Conservation (phyloP, 2,888 invertebrate genomes). For the Sepiola atlantica region DNA sequence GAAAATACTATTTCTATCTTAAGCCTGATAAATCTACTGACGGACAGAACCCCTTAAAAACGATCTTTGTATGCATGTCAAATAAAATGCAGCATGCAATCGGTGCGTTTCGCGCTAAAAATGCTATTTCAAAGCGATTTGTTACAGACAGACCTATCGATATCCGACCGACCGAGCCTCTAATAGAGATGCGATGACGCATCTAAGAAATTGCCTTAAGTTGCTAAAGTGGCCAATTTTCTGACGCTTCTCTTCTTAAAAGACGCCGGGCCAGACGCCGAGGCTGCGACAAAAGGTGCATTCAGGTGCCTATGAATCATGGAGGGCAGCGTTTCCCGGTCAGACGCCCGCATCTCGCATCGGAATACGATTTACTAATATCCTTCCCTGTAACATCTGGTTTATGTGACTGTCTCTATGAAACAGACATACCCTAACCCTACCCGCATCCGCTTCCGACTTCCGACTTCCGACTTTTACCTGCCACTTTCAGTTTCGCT, state of each 20-base stretch:
- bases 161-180: too few relatives aligned
- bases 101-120: too few relatives aligned
- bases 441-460: not conserved
- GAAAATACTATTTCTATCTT: too few relatives aligned
- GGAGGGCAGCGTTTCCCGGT: not conserved
- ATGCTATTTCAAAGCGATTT: too few relatives aligned
- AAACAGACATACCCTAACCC: not conserved
- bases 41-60: too few relatives aligned
- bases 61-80: too few relatives aligned
- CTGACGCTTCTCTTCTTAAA: not conserved
- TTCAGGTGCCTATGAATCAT: conserved; percentile 2
- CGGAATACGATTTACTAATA: conserved; percentile 32
- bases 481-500: not conserved
- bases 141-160: too few relatives aligned
- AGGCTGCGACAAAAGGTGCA: conserved; percentile 18
- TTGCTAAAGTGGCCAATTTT: not conserved
- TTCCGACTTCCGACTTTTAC: not conserved
- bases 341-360: not conserved
- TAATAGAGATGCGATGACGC: not conserved
- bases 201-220: not conserved
- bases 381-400: conserved; percentile 19
- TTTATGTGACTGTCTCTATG: conserved; percentile 20
- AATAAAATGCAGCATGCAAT: too few relatives aligned
- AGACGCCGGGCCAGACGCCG: not conserved
- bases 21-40: too few relatives aligned